Base-by-base conservation (phyloP, 1,140 invertebrate genomes). In the Cyphomyrmex costatus region DNA sequence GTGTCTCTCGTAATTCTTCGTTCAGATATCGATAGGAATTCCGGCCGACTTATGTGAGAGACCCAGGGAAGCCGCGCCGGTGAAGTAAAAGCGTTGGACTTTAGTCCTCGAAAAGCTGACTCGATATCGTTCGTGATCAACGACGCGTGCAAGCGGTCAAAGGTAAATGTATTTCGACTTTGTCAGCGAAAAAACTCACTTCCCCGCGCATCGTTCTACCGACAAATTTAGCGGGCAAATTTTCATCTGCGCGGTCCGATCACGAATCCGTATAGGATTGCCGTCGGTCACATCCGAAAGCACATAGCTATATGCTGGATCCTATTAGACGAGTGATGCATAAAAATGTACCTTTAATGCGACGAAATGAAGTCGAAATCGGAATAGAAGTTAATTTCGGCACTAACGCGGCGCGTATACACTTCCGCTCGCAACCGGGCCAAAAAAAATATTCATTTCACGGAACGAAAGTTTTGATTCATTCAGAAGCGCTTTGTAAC, bases 101-200 rank as follows among this genome's bases (percentile, higher is more conserved):
- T 61, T 49, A 71, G 68, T 65, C 36, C 70, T 27, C 42, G 76
- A 68, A 77, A 80, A 89, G 88, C 88, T 88, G 88, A 89, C 77
- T 89, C 83, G 49, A 77, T 76, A 60, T 49, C 73, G 83, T 80
- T 68, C 53, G 79, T 33, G 53, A 73, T 74, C 87, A 56, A 74
- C 65, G 63, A 61, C 56, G 71, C 73, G 73, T 78, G 46, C 73
- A 51, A 65, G 46, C 51, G 58, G 82, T 86, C 77, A 89, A 82
- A 89, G 76, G 61, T 88, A 76, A 89, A 77, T 63, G 77, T 89
- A 86, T 77, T 88, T 76, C 56, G 58, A 86, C 86, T 79, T 58
- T 68, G 88, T 89, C 88, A 89, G 88, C 87, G 61, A 58, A 89
- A 58, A 89, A 89, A 83, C 27, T 74, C 27, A 0, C n/a, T n/a